Conservation (phyloP, 2,113 vertebrate species). For the Benthochromis sp. region DNA sequence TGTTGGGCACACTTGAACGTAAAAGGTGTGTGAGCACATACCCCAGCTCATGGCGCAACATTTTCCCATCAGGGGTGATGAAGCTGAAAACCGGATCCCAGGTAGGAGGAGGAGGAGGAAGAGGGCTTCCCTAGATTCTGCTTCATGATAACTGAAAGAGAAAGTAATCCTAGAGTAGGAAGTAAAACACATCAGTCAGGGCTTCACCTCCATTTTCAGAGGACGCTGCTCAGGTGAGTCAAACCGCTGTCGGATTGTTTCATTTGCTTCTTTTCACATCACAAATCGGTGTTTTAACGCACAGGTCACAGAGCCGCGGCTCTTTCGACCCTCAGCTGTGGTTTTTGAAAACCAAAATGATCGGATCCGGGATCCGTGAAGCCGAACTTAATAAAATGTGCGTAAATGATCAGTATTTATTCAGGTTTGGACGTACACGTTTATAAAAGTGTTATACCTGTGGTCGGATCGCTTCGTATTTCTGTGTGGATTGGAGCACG, state of each 20-base stretch:
- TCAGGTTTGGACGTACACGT: fast-evolving
- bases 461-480: neutral
- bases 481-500: neutral
- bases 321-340: neutral
- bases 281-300: neutral
- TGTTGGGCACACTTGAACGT: neutral
- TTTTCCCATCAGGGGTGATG: neutral
- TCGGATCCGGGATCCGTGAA: neutral
- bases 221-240: neutral
- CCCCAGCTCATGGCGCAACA: neutral
- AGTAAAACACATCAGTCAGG: neutral
- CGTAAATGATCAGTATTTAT: neutral
- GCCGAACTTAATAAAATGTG: fast-evolving
- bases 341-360: neutral
- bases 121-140: neutral
- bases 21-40: neutral
- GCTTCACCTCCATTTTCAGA: neutral
- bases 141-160: neutral
- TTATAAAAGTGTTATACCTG: neutral
- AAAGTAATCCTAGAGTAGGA: neutral
- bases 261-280: neutral
- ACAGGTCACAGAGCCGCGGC: neutral
- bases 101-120: neutral
- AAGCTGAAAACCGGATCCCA: neutral
- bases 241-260: neutral